Conservation (phyloP, 2,113 vertebrate species). For the Pao palembangensis region DNA sequence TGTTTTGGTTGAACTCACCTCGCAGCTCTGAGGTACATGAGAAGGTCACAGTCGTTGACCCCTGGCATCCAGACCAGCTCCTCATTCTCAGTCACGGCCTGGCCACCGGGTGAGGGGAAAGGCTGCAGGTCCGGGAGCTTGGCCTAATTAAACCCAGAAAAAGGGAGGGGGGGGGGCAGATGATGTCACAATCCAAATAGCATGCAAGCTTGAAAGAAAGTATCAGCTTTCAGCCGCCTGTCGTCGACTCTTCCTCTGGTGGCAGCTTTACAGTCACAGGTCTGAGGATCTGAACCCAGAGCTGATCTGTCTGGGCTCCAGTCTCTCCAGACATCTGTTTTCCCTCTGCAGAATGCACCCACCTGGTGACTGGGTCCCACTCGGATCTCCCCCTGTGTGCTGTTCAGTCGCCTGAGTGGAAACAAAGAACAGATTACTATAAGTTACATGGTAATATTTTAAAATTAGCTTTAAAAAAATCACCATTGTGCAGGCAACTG, state of each 20-base stretch:
- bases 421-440: constrained; percentile 47
- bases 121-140: constrained; percentile 97
- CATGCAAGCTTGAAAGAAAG: constrained; percentile 43
- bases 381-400: constrained; percentile 97
- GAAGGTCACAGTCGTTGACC: constrained; percentile 97
- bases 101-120: constrained; percentile 88
- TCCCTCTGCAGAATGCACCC: constrained; percentile 39
- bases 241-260: constrained; percentile 40
- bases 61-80: constrained; percentile 98
- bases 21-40: constrained; percentile 98
- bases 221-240: constrained; percentile 56
- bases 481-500: neutral
- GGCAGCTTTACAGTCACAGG: constrained; percentile 29
- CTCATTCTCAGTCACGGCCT: constrained; percentile 92
- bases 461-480: constrained; percentile 13
- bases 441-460: constrained; percentile 20
- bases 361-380: constrained; percentile 99
- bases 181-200: constrained; percentile 71
- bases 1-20: constrained; percentile 76
- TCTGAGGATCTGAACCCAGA: constrained; percentile 22
- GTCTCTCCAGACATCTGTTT: too few relatives aligned
- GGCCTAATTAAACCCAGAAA: constrained; percentile 78
- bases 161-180: constrained; percentile 48
- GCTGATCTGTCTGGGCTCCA: neutral
- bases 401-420: constrained; percentile 91